Evolutionary conservation across 2,888 invertebrate species (phyloP).

Genomic region (Thyatira batis): DNA sequence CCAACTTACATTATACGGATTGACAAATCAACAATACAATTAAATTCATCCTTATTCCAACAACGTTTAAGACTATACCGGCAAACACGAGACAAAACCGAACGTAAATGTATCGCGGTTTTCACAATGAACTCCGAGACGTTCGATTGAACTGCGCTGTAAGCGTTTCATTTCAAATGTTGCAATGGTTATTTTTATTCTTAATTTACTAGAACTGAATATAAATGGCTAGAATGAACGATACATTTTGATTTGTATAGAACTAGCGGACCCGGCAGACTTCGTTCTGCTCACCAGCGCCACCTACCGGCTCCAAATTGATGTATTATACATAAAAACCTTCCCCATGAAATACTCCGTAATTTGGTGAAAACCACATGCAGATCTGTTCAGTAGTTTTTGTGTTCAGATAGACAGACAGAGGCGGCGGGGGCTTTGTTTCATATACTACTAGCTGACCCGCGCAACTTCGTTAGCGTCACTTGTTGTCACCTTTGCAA

Average conservation of each 20-base stretch:
- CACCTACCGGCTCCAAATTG: too few relatives aligned
- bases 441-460: too few relatives aligned
- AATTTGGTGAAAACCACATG: too few relatives aligned
- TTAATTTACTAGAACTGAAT: background rate
- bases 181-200: conserved; percentile 17
- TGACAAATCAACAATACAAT: conserved; percentile 30
- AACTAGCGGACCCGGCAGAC: too few relatives aligned
- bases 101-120: conserved; percentile 18
- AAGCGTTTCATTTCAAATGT: conserved; percentile 10
- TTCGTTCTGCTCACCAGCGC: too few relatives aligned
- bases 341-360: too few relatives aligned
- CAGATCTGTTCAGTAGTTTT: too few relatives aligned
- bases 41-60: conserved; percentile 39
- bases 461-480: too few relatives aligned
- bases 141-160: conserved; percentile 50
- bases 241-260: background rate
- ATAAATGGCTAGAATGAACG: background rate
- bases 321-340: too few relatives aligned
- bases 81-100: conserved; percentile 17
- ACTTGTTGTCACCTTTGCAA: too few relatives aligned
- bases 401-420: too few relatives aligned
- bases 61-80: conserved; percentile 14
- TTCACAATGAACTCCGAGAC: conserved; percentile 36
- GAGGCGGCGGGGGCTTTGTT: too few relatives aligned
- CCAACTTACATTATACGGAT: conserved; percentile 52